Conservation (phyloP, 2,888 invertebrate genomes). For the Stenodera caucasica region DNA sequence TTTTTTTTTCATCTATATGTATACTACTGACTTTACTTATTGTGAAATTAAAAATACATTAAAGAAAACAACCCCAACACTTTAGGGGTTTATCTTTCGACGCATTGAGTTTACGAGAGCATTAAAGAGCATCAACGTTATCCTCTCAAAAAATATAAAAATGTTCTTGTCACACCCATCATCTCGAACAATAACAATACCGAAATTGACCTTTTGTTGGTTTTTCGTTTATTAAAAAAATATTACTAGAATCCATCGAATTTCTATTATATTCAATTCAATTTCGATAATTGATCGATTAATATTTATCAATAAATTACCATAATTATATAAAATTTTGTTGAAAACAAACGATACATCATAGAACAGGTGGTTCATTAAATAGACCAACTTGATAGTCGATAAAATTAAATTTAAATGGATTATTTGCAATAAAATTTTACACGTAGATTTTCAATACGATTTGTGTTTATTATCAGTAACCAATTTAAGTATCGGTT, state of each 20-base stretch:
- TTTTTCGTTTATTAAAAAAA: background rate
- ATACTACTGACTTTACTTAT: background rate
- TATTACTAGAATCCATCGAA: no score
- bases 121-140: background rate
- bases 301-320: background rate
- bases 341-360: no score
- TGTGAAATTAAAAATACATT: conserved; percentile 9
- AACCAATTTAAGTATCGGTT: background rate
- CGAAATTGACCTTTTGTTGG: background rate
- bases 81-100: background rate
- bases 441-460: background rate
- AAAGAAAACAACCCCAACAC: background rate
- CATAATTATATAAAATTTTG: background rate
- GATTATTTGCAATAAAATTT: background rate
- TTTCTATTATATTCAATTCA: no score
- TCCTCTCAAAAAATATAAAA: background rate
- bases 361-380: no score
- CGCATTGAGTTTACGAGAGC: background rate
- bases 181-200: background rate
- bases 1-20: no score
- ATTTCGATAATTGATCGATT: background rate
- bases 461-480: background rate
- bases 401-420: no score
- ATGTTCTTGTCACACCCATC: background rate
- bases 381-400: no score